phyloP scores from a whole-genome alignment of 35 echinoderm and acorn worm genomes.

The Hemicentrotus pulcherrimus region DNA sequence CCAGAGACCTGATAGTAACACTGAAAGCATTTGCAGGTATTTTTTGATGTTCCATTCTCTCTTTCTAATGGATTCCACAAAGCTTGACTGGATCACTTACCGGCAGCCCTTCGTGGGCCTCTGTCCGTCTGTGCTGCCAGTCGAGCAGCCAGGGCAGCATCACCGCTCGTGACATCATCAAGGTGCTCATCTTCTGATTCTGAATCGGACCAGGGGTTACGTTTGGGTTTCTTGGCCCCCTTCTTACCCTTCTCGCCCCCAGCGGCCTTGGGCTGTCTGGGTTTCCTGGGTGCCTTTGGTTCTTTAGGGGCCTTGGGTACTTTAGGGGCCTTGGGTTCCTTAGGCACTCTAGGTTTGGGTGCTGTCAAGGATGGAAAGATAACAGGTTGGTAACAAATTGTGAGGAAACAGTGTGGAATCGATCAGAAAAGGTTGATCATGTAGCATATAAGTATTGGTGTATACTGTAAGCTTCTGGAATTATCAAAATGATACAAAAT shows the following conservation, averaged over 20 bases:
- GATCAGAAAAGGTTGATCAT: too few relatives aligned
- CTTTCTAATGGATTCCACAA: too few relatives aligned
- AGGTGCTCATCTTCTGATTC: background rate
- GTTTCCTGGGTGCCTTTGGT: background rate
- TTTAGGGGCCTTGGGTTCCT: conserved; percentile 9
- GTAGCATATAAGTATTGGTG: too few relatives aligned
- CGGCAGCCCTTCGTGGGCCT: conserved; percentile 27
- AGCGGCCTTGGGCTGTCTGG: background rate
- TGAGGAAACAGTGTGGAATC: too few relatives aligned
- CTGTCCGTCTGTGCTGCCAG: background rate
- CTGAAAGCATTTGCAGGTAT: too few relatives aligned
- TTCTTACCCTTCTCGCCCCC: conserved; percentile 21
- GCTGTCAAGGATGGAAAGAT: background rate
- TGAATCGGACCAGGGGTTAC: conserved; percentile 50
- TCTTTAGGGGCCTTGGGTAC: background rate
- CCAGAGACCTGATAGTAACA: too few relatives aligned
- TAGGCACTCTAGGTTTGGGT: conserved; percentile 28
- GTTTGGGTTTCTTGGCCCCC: conserved; percentile 36
- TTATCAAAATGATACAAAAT: too few relatives aligned
- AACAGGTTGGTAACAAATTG: background rate
- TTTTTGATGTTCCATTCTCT: too few relatives aligned
- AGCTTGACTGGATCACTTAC: background rate
- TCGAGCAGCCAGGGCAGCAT: background rate
- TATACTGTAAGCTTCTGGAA: too few relatives aligned
- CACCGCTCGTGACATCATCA: background rate